Conservation (phyloP, 2,888 invertebrate species). For the Drosophila formosana region DNA sequence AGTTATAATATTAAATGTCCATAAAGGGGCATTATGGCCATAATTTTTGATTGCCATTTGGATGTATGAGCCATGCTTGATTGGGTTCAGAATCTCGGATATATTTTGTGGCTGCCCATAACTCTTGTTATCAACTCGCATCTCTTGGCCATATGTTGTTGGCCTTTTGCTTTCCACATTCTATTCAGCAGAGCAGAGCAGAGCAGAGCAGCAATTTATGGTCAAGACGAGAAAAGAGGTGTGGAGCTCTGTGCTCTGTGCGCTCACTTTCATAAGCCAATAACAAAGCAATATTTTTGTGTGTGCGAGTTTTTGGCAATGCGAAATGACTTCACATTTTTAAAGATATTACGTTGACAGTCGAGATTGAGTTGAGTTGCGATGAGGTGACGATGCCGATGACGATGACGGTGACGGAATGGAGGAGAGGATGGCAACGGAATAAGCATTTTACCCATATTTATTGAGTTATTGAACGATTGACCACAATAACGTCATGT, state of each 20-base stretch:
- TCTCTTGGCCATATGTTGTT: slow-evolving; percentile 37
- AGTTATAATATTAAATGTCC: slow-evolving; percentile 78
- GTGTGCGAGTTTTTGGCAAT: slow-evolving; percentile 50
- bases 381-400: slow-evolving; percentile 8
- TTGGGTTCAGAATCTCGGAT: slow-evolving; percentile 50
- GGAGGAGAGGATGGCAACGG: background rate
- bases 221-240: slow-evolving; percentile 21
- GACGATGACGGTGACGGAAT: background rate
- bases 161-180: slow-evolving; percentile 38
- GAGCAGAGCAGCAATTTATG: slow-evolving; percentile 42
- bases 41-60: slow-evolving; percentile 67
- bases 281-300: slow-evolving; percentile 9
- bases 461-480: slow-evolving; percentile 45
- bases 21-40: slow-evolving; percentile 76
- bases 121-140: slow-evolving; percentile 68
- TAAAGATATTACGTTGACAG: slow-evolving; percentile 73
- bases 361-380: slow-evolving; percentile 57
- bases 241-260: slow-evolving; percentile 16
- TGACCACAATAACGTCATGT: slow-evolving; percentile 71
- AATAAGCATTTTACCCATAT: slow-evolving; percentile 39
- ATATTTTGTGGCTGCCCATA: slow-evolving; percentile 54
- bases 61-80: slow-evolving; percentile 63
- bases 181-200: slow-evolving; percentile 21
- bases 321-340: slow-evolving; percentile 76
- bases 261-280: slow-evolving; percentile 49